These are phyloP conservation scores for Hirtodrosophila cameraria DNA, from an alignment of 2,888 invertebrate species.

Conservation along the genomic window DNA sequence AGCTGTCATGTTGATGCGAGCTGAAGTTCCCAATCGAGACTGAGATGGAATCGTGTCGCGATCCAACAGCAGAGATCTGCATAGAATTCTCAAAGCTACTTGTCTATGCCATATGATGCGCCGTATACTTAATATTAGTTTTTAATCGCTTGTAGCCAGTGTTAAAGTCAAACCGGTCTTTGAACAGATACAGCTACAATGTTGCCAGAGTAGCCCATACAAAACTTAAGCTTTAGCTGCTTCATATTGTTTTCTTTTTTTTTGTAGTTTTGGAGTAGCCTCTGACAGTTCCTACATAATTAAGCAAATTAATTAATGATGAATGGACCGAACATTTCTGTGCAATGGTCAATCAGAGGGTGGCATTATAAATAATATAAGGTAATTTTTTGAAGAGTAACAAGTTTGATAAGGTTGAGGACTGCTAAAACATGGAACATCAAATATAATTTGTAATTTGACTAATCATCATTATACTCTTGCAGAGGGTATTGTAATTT, in stretches of 20 bases:
- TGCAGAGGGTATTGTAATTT: no score
- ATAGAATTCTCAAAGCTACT: constrained; percentile 45
- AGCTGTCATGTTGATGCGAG: constrained; percentile 76
- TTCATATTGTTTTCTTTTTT: constrained; percentile 20
- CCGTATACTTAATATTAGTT: constrained; percentile 47
- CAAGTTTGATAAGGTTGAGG: no score
- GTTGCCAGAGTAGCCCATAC: constrained; percentile 11
- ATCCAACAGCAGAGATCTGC: constrained; percentile 69
- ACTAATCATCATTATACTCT: no score
- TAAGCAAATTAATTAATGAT: constrained; percentile 30
- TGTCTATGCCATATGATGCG: constrained; percentile 36
- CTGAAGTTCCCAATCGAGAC: constrained; percentile 77
- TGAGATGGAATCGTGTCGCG: constrained; percentile 57
- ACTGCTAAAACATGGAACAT: no score
- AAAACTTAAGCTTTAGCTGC: constrained; percentile 16
- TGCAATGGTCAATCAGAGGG: constrained; percentile 9
- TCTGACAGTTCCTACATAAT: constrained; percentile 21
- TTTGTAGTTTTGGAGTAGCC: background rate
- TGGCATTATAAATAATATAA: constrained; percentile 11
- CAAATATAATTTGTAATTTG: no score
- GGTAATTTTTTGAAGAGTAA: background rate
- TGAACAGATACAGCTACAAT: constrained; percentile 10
- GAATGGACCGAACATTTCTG: constrained; percentile 13
- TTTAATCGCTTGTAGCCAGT: constrained; percentile 34
- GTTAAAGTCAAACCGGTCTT: constrained; percentile 50